Evolutionary conservation across 2,888 invertebrate species (phyloP).

Genomic region (Orthonychiurus folsomi): DNA sequence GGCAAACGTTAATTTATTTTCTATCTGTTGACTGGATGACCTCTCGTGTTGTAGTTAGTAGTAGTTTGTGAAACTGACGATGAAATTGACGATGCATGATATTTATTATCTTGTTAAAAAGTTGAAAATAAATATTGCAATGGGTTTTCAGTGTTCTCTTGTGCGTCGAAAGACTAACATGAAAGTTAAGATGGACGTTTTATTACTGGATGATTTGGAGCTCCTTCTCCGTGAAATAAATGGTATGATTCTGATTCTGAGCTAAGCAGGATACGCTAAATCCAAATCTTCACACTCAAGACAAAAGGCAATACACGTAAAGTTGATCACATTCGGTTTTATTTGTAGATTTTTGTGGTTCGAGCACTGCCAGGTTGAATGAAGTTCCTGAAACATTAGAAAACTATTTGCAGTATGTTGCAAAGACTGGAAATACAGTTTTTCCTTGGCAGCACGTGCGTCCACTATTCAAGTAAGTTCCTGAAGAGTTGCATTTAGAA

Average conservation of each 20-base stretch:
- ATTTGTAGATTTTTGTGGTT: conserved; percentile 23
- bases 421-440: conserved; percentile 86
- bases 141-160: too few relatives aligned
- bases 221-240: conserved; percentile 34
- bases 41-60: too few relatives aligned
- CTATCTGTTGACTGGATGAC: too few relatives aligned
- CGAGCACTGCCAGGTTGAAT: conserved; percentile 42
- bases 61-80: too few relatives aligned
- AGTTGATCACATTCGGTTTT: background rate
- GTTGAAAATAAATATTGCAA: too few relatives aligned
- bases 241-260: too few relatives aligned
- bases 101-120: too few relatives aligned
- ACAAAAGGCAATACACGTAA: background rate
- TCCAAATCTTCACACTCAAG: too few relatives aligned
- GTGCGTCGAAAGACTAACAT: too few relatives aligned
- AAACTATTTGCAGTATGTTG: conserved; percentile 79
- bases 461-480: conserved; percentile 57
- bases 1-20: too few relatives aligned
- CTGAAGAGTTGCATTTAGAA: conserved; percentile 11
- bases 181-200: conserved; percentile 25
- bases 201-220: conserved; percentile 33
- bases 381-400: conserved; percentile 81
- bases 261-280: too few relatives aligned
- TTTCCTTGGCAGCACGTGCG: conserved; percentile 85
- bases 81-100: too few relatives aligned